phyloP scores from a whole-genome alignment of 35 echinoderm and acorn worm genomes.

The Stichopus chloronotus region DNA sequence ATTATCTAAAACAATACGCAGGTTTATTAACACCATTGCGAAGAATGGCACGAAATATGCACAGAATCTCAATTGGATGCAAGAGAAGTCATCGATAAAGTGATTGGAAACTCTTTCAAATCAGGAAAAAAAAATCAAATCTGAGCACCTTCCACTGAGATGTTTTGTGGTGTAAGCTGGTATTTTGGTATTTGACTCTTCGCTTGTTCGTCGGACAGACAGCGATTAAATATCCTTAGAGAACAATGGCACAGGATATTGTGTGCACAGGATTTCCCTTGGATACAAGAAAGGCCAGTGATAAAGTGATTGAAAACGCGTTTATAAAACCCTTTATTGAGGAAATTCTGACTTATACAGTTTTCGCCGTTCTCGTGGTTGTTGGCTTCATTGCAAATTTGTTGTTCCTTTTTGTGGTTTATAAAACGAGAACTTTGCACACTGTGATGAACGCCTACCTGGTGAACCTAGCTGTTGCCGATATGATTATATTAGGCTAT shows the following conservation, averaged over 20 bases:
- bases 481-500: conserved; percentile 62
- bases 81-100: no score
- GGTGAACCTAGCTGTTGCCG: conserved; percentile 74
- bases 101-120: no score
- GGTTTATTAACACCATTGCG: no score
- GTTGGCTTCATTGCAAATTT: conserved; percentile 68
- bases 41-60: no score
- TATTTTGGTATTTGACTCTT: no score
- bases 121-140: no score
- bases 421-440: conserved; percentile 63
- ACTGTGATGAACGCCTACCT: conserved; percentile 80
- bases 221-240: no score
- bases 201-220: no score
- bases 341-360: conserved; percentile 35
- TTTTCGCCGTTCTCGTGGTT: conserved; percentile 71
- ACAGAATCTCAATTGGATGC: no score
- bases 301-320: background rate
- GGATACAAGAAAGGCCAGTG: background rate
- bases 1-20: no score
- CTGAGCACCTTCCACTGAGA: no score
- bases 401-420: conserved; percentile 70
- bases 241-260: background rate
- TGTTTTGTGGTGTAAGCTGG: no score
- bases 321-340: conserved; percentile 21
- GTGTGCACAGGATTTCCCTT: background rate